A percentile compares a stretch with the other conserved stretches of the same genome.
Evolutionary conservation across 1,140 invertebrate species (phyloP).

Genomic region (Sycobia sp.): DNA sequence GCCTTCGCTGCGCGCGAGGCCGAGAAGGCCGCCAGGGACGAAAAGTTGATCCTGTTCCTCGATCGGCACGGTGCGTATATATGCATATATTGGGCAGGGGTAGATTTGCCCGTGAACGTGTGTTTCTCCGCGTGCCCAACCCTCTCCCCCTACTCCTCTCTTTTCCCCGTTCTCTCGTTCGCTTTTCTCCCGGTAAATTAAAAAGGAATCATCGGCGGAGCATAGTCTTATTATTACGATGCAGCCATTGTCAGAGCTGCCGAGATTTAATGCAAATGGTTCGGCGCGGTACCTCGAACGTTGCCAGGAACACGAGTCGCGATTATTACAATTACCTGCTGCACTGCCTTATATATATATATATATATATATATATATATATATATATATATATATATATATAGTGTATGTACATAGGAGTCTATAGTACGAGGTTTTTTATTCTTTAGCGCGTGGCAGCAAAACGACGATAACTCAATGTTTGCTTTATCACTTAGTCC

Average conservation of each 20-base stretch:
- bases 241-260: not conserved
- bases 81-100: too few species aligned
- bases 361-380: too few species aligned
- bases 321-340: not conserved
- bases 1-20: constrained; percentile 45
- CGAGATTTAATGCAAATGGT: not conserved
- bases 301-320: not conserved
- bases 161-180: not conserved
- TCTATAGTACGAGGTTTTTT: too few species aligned
- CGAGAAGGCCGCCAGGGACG: constrained; percentile 33
- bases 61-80: constrained; percentile 27
- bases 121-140: not conserved
- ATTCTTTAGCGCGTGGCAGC: too few species aligned
- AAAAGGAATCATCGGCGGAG: constrained; percentile 2
- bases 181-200: constrained; percentile 14
- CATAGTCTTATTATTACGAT: too few species aligned
- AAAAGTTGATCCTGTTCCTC: constrained; percentile 42
- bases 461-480: too few species aligned
- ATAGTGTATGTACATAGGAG: too few species aligned
- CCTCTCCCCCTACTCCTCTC: not conserved
- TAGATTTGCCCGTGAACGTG: too few species aligned
- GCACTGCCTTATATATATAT: too few species aligned
- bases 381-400: too few species aligned
- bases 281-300: not conserved
- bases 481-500: too few species aligned